Evolutionary conservation across 2,797 vertebrate genomes (phyloP), one percentile per base, ranked within the genome.

Genomic region (Harpagifer antarcticus): DNA sequence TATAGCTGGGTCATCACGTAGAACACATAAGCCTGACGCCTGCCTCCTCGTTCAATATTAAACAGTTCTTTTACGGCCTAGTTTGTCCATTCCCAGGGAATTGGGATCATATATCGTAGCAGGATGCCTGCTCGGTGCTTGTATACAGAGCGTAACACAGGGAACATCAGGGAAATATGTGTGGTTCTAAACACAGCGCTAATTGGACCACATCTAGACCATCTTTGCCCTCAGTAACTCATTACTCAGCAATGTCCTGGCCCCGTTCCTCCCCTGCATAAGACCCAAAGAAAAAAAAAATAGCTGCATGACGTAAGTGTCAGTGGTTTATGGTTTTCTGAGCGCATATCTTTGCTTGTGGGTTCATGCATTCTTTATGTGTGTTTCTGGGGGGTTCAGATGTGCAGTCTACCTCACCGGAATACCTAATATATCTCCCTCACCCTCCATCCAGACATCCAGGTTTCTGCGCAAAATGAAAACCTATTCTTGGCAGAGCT

Each of bases 151-250:
- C 20, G 52, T 82, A 88, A 86, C 48, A 70, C 68, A 69, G 74
- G 77, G 74, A 78, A 81, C 79, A 91, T 87, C 68, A 70, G 65
- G 72, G 72, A 84, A 88, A 75, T 79, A 87, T 83, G 83, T 76
- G 72, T 60, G 69, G 82, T 80, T 87, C 84, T 90, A 89, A 93
- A 91, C 83, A 83, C 65, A 53, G 78, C 16, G n/a, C 81, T 91
- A 88, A 92, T 90, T 93, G 90, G 85, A 87, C 85, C 85, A 79
- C 76, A 90, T 87, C 85, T 84, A 86, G 79, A 83, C 84, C 79
- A 84, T 88, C 85, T 88, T 57, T 89, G 83, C 81, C 87, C 80
- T 64, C 79, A 84, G 85, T 86, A 83, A 88, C 50, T 91, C 89
- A 91, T 89, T 88, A 88, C 84, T 79, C 86, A 81, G 85, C 85